Percentiles rank a stretch among this genome's conserved stretches.
Evolutionary conservation across 2,113 vertebrate species (phyloP).

Genomic region (Tachycineta bicolor): DNA sequence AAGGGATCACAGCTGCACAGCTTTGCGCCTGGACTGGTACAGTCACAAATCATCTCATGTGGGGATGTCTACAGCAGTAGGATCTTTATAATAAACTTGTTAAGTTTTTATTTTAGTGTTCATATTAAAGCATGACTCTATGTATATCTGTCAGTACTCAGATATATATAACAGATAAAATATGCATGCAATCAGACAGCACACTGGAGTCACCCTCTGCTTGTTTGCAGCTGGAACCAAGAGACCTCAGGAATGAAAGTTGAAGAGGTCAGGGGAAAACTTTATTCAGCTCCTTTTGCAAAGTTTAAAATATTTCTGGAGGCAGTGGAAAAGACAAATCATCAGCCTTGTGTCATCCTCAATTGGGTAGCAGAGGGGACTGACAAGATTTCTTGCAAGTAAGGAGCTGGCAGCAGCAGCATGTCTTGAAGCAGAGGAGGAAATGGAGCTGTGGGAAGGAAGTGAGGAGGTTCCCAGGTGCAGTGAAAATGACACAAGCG

Average conservation of each 20-base stretch:
- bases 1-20: background rate
- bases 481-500: background rate
- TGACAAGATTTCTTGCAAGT: background rate
- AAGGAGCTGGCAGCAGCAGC: background rate
- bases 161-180: background rate
- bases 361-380: accelerated
- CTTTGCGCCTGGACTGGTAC: background rate
- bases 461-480: background rate
- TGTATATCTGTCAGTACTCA: background rate
- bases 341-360: background rate
- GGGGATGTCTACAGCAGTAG: background rate
- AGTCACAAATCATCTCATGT: background rate
- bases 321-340: background rate
- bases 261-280: background rate
- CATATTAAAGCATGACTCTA: background rate
- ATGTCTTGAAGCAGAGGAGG: background rate
- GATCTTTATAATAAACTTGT: background rate
- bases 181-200: accelerated
- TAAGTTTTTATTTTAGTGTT: background rate
- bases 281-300: background rate
- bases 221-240: background rate
- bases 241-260: background rate
- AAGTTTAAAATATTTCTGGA: background rate
- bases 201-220: background rate
- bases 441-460: background rate